phyloP scores from a whole-genome alignment of 2,113 vertebrate genomes.

The Trichechus manatus region DNA sequence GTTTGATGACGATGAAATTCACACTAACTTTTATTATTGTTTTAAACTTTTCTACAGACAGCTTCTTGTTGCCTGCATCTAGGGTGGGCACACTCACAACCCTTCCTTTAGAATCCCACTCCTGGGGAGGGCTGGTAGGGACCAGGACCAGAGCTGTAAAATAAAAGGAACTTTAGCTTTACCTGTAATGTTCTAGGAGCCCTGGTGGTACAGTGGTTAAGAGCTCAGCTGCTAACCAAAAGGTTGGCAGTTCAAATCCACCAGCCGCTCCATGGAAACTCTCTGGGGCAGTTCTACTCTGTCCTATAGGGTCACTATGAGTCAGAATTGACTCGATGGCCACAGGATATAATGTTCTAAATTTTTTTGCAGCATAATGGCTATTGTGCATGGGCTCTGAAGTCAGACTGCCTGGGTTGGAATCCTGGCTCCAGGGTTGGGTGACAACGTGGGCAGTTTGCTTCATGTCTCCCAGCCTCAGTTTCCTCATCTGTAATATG shows the following conservation, averaged over 20 bases:
- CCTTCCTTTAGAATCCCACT: neutral
- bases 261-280: too few species aligned
- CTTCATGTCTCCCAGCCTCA: neutral
- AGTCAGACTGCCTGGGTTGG: neutral
- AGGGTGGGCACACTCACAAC: too few species aligned
- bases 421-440: neutral
- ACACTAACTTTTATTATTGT: neutral
- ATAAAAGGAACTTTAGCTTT: neutral
- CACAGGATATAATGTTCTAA: too few species aligned
- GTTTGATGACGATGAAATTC: neutral
- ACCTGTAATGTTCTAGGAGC: neutral
- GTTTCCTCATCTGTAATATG: neutral
- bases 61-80: neutral
- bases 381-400: neutral
- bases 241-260: too few species aligned
- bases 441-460: neutral
- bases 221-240: too few species aligned
- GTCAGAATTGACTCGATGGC: neutral
- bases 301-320: too few species aligned
- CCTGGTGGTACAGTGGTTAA: too few species aligned
- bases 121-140: neutral
- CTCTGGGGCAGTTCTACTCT: too few species aligned
- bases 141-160: too few species aligned
- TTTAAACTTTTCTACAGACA: neutral
- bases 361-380: neutral